Conservation (phyloP, 2,888 invertebrate genomes). For the Elgonia sp. region DNA sequence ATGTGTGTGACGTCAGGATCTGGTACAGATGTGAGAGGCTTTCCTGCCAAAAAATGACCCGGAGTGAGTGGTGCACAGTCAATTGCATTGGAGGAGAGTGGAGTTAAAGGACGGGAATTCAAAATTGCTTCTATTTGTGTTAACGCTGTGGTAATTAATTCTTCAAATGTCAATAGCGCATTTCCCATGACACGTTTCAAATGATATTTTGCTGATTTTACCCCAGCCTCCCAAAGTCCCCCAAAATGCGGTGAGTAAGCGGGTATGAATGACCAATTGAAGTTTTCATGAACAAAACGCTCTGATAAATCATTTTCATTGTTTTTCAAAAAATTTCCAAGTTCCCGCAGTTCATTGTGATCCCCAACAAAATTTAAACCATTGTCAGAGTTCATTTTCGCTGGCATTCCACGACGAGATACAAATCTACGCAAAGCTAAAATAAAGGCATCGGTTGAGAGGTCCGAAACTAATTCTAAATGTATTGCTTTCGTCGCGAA, state of each 20-base stretch:
- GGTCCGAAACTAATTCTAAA: slow-evolving; percentile 78
- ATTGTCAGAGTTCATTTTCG: slow-evolving; percentile 77
- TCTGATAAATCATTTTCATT: slow-evolving; percentile 2
- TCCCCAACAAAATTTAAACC: slow-evolving; percentile 79
- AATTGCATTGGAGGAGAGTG: slow-evolving; percentile 16
- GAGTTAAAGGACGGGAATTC: slow-evolving; percentile 31
- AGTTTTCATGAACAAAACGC: neutral
- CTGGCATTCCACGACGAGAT: slow-evolving; percentile 75
- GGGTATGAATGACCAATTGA: slow-evolving; percentile 31
- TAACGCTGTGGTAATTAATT: neutral
- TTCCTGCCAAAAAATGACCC: slow-evolving; percentile 82
- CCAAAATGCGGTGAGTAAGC: slow-evolving; percentile 75
- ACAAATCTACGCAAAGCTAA: slow-evolving; percentile 77
- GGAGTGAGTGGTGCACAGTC: slow-evolving; percentile 76
- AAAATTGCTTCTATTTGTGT: slow-evolving; percentile 22
- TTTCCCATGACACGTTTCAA: slow-evolving; percentile 4
- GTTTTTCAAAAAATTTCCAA: neutral
- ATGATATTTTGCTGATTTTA: slow-evolving; percentile 8
- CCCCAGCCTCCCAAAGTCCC: slow-evolving; percentile 58
- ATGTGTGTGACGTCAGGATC: slow-evolving; percentile 6
- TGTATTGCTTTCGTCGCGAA: slow-evolving; percentile 77
- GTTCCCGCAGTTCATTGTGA: neutral
- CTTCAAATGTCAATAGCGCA: neutral
- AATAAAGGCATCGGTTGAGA: slow-evolving; percentile 78
- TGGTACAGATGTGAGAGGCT: slow-evolving; percentile 75